Percentiles rank a stretch among this genome's conserved stretches.
phyloP scores from a whole-genome alignment of 2,797 vertebrate genomes.

The Neosilurus mollespiculum region DNA sequence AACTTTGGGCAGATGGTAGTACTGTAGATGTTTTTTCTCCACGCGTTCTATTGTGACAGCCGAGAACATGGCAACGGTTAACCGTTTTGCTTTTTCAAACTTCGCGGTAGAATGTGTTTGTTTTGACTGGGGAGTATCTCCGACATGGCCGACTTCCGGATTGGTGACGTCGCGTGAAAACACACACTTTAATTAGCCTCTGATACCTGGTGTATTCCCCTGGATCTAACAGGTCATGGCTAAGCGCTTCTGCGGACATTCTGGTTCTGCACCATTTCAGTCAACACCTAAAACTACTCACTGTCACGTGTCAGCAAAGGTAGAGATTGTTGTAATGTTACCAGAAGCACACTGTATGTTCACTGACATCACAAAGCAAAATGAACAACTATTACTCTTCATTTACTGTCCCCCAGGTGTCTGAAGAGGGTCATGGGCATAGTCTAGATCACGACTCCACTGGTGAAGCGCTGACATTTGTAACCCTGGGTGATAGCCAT shows the following conservation, averaged over 20 bases:
- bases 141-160: too few species aligned
- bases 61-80: too few species aligned
- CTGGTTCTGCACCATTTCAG: slow-evolving; percentile 40
- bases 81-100: too few species aligned
- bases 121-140: too few species aligned
- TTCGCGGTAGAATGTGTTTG: too few species aligned
- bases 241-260: slow-evolving; percentile 50
- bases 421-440: slow-evolving; percentile 37
- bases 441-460: slow-evolving; percentile 26
- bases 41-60: too few species aligned
- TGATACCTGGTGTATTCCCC: not conserved
- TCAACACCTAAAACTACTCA: slow-evolving; percentile 54
- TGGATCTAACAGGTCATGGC: slow-evolving; percentile 50
- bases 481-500: slow-evolving; percentile 45
- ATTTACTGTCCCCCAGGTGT: slow-evolving; percentile 32
- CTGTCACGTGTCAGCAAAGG: slow-evolving; percentile 26
- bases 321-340: not conserved
- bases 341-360: not conserved
- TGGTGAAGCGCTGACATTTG: slow-evolving; percentile 46
- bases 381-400: not conserved
- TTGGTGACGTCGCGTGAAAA: too few species aligned
- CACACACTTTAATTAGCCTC: not conserved
- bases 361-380: not conserved
- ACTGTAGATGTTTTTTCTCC: too few species aligned
- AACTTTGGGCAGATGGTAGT: too few species aligned